A percentile compares a stretch with the other conserved stretches of the same genome.
phyloP scores from a whole-genome alignment of 2,797 vertebrate genomes.

The Acanthis flammea region DNA sequence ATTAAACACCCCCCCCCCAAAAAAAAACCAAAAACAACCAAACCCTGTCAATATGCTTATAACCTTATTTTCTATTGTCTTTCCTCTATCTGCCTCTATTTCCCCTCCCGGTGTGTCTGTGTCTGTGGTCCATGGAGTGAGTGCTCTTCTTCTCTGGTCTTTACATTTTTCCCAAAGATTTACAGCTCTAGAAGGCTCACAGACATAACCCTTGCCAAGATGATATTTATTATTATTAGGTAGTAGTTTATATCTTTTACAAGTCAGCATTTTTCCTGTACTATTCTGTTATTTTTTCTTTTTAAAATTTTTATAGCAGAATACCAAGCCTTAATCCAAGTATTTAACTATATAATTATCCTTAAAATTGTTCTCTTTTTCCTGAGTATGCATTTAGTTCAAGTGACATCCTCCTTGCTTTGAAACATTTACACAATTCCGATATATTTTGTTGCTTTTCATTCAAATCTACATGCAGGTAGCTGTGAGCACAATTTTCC shows the following conservation, averaged over 20 bases:
- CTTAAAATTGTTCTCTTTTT: neutral
- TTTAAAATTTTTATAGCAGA: neutral
- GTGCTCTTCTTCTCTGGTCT: neutral
- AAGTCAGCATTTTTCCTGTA: neutral
- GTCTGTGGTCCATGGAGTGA: neutral
- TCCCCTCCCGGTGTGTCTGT: fast-evolving
- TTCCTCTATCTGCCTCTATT: neutral
- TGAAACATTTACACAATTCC: neutral
- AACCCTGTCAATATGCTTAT: neutral
- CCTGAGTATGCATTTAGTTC: neutral
- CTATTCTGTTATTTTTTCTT: neutral
- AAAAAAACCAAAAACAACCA: neutral
- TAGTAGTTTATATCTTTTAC: neutral
- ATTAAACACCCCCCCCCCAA: neutral
- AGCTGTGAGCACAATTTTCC: neutral
- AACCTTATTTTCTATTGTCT: neutral
- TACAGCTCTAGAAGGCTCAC: neutral
- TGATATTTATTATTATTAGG: conserved; percentile 10
- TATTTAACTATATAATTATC: neutral
- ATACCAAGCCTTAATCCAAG: neutral
- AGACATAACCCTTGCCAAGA: neutral
- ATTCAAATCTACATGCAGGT: neutral
- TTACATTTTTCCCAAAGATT: neutral
- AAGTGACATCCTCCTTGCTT: neutral
- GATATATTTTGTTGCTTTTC: neutral